phyloP scores from a whole-genome alignment of 1,140 invertebrate genomes.

The Triops cancriformis region DNA sequence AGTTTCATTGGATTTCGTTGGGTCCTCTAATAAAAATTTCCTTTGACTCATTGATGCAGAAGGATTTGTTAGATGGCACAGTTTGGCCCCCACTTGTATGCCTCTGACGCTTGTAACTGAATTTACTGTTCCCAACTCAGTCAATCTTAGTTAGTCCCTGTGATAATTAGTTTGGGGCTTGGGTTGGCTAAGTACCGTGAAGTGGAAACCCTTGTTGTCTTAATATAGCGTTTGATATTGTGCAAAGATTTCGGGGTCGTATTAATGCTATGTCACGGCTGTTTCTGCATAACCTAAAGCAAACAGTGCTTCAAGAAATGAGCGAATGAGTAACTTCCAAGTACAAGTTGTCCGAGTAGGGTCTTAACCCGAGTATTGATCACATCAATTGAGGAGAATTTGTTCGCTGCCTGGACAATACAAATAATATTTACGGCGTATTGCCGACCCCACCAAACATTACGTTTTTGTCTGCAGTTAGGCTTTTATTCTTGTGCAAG shows the following conservation, averaged over 20 bases:
- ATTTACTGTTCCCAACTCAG: background rate
- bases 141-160: background rate
- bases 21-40: background rate
- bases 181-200: background rate
- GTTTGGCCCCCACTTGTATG: background rate
- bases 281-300: background rate
- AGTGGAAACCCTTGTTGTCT: constrained; percentile 4
- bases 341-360: too few relatives aligned
- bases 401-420: too few relatives aligned
- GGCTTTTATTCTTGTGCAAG: background rate
- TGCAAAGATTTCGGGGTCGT: background rate
- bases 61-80: background rate
- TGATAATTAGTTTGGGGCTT: background rate
- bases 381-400: too few relatives aligned
- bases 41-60: background rate
- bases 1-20: background rate
- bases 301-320: background rate
- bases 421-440: background rate
- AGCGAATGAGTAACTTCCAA: too few relatives aligned
- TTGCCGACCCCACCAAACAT: background rate
- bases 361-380: too few relatives aligned
- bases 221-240: background rate
- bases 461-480: too few relatives aligned
- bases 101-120: background rate
- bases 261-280: background rate